These are phyloP conservation scores for Galaxias olidus DNA, from an alignment of 2,797 vertebrate species.

Conservation along the genomic window DNA sequence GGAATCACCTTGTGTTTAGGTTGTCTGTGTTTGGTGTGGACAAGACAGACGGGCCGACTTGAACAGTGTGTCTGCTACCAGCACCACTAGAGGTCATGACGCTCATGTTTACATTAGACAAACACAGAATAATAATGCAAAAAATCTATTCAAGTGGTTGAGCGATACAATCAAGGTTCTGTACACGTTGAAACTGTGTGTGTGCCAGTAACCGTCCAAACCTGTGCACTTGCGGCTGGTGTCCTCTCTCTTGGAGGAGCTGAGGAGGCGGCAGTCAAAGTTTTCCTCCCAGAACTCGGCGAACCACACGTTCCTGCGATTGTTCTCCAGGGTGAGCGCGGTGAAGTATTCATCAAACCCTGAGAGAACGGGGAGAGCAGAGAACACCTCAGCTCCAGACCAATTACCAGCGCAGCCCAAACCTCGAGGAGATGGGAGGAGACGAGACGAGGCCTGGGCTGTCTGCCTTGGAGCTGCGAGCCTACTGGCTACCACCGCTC, in stretches of 20 bases:
- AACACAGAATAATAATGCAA: constrained; percentile 17
- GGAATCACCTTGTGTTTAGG: constrained; percentile 59
- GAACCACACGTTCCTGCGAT: constrained; percentile 94
- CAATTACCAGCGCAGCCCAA: constrained; percentile 56
- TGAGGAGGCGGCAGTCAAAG: constrained; percentile 93
- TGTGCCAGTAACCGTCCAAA: constrained; percentile 37
- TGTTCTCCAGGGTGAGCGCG: constrained; percentile 90
- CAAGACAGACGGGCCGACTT: constrained; percentile 13
- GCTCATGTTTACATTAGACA: constrained; percentile 36
- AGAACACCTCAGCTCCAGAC: constrained; percentile 55
- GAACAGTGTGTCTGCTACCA: constrained; percentile 30
- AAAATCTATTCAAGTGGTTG: constrained; percentile 21
- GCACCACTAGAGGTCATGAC: constrained; percentile 31
- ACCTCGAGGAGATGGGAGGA: constrained; percentile 56
- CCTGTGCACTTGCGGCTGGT: constrained; percentile 92
- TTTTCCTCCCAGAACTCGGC: constrained; percentile 96
- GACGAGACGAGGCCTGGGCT: constrained; percentile 14
- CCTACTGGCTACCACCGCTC: constrained; percentile 37
- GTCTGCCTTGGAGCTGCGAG: constrained; percentile 44
- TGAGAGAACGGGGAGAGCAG: constrained; percentile 53
- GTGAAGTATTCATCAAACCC: constrained; percentile 93
- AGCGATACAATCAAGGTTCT: constrained; percentile 22
- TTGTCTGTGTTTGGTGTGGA: constrained; percentile 31
- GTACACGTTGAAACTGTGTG: too few species aligned
- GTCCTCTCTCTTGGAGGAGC: constrained; percentile 88